Conservation (phyloP, 2,113 vertebrate genomes). For the Cathartes aura region DNA sequence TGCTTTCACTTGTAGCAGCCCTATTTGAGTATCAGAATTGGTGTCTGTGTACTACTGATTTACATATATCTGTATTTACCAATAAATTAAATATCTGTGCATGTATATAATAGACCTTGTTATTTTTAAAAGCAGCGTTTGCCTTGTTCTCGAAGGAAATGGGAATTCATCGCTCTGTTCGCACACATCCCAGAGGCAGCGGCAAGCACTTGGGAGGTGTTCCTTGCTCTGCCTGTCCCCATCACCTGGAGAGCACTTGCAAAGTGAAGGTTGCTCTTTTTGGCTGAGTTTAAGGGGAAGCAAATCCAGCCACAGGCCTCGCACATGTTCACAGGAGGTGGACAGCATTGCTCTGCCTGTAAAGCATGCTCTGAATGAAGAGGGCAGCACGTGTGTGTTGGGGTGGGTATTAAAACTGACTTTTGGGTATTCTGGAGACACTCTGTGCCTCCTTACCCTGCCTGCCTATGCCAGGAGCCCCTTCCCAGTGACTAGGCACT, state of each 20-base stretch:
- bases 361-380: background rate
- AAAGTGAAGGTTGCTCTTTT: background rate
- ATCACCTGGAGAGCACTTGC: background rate
- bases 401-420: background rate
- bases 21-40: background rate
- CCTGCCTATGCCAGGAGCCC: background rate
- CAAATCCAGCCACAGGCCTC: background rate
- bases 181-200: background rate
- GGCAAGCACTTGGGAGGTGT: background rate
- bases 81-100: background rate
- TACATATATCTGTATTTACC: background rate
- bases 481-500: background rate
- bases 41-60: background rate
- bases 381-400: background rate
- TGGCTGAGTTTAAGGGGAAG: background rate
- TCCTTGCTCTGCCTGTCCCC: background rate
- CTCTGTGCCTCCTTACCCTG: background rate
- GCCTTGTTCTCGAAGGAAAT: background rate
- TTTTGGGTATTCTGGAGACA: background rate
- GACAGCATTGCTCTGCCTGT: background rate
- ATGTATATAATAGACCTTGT: background rate
- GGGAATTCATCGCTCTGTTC: background rate
- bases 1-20: background rate
- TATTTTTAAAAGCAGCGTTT: background rate
- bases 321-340: background rate